Conservation (phyloP, 2,113 vertebrate genomes). For the Syrrhaptes paradoxus region DNA sequence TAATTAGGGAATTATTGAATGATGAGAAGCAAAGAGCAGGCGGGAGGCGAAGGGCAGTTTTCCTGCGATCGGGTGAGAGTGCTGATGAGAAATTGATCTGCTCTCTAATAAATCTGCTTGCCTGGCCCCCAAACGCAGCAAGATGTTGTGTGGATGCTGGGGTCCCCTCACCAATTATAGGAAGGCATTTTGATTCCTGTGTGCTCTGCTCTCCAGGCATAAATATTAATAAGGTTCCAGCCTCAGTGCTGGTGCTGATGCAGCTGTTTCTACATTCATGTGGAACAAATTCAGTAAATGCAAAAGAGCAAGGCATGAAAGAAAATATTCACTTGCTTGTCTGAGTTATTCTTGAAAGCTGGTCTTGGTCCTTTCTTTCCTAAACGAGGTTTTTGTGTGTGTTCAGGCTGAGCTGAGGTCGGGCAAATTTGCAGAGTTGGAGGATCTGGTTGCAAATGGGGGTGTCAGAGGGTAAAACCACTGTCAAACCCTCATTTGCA, state of each 20-base stretch:
- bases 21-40: background rate
- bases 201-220: background rate
- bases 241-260: constrained; percentile 26
- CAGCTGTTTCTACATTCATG: constrained; percentile 57
- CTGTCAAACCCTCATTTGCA: background rate
- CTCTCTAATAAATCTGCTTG: background rate
- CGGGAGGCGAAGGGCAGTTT: background rate
- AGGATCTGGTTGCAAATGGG: background rate
- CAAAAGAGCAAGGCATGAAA: constrained; percentile 41
- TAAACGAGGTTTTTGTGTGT: background rate
- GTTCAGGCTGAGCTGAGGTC: background rate
- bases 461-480: background rate
- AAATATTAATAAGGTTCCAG: constrained; percentile 58
- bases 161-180: background rate
- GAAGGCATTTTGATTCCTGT: background rate
- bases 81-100: constrained; percentile 35
- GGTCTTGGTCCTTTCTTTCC: background rate
- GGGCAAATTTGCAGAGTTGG: background rate
- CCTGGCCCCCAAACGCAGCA: background rate
- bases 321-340: constrained; percentile 15
- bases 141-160: background rate
- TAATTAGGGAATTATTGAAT: background rate
- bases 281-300: constrained; percentile 57
- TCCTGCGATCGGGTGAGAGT: background rate
- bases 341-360: constrained; percentile 18